Evolutionary conservation across 2,113 vertebrate genomes (phyloP), one percentile per base, ranked within the genome.

Genomic region (Caranx melampygus): DNA sequence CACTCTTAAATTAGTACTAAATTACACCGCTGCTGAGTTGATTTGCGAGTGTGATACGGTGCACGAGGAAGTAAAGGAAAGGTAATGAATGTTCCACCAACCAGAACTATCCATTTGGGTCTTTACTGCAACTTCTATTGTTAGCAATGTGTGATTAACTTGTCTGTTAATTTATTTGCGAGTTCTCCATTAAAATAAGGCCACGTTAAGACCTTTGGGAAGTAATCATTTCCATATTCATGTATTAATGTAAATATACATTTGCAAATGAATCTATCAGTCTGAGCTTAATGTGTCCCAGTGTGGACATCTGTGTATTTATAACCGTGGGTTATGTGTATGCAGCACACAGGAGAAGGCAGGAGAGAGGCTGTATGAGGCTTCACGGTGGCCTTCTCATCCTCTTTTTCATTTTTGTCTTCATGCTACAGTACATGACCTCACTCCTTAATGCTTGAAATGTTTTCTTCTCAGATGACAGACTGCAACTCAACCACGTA

Each of bases 381-480:
- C 45, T 73, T 55, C 33, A 20, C 57, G 12, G 3, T 60, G 44
- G 47, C 52, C 49, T 33, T 42, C 7, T 62, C 42, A 14, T 75
- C 44, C 15, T 47, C 13, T 37, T 57, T 69, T 73, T 54, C 45
- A 37, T 61, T 42, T 6, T 6, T 52, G 21, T 72, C n/a, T 59
- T 13, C 31, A 4, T 79, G n/a, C 81, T 66, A 59, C 52, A 49
- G 15, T 31, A 71, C 26, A 26, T 26, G 26, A 26, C 54, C 33
- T 26, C 18, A 78, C 91, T 92, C 40, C 47, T 75, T 33, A 21
- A 92, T 90, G 79, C 82, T 88, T 55, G 86, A 89, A 85, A 92
- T 89, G 88, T 92, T 91, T 89, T 88, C 78, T 69, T 80, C 40
- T 79, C 85, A 89, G 85, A 93, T 91, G 85, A 95, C 92, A 81